Evolutionary conservation across 2,797 vertebrate species (phyloP).

Genomic region (Mareca penelope): DNA sequence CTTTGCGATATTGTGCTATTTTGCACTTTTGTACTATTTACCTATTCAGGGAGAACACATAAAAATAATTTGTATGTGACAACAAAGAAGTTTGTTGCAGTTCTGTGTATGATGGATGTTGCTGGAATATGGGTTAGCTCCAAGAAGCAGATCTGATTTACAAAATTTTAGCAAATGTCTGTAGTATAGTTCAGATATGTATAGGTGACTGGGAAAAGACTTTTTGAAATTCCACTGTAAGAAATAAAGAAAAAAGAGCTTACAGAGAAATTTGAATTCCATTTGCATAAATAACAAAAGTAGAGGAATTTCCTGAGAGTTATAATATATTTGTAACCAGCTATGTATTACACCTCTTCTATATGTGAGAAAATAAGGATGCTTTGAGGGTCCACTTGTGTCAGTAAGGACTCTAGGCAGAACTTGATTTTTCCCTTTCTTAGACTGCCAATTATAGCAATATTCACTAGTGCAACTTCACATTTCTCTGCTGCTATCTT

Average conservation of each 20-base stretch:
- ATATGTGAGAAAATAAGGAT: not conserved
- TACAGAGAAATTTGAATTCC: not conserved
- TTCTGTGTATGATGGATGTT: not conserved
- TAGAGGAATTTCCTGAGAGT: not conserved
- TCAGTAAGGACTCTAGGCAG: not conserved
- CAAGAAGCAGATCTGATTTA: not conserved
- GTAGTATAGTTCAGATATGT: not conserved
- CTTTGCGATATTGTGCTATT: not conserved
- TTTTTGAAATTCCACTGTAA: not conserved
- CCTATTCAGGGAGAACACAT: not conserved
- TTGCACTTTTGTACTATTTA: not conserved
- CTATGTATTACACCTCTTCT: not conserved
- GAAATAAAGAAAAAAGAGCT: not conserved
- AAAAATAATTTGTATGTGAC: conserved; percentile 12
- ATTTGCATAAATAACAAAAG: not conserved
- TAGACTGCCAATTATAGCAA: not conserved
- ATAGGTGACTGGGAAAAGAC: not conserved
- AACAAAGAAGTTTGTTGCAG: not conserved
- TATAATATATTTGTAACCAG: not conserved
- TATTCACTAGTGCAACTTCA: not conserved
- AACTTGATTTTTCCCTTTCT: not conserved
- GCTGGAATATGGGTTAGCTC: not conserved
- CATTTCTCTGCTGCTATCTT: not conserved
- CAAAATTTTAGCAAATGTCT: not conserved
- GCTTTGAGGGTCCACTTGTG: not conserved